Conservation (phyloP, 1,140 invertebrate species). For the Rhopalosiphum padi region DNA sequence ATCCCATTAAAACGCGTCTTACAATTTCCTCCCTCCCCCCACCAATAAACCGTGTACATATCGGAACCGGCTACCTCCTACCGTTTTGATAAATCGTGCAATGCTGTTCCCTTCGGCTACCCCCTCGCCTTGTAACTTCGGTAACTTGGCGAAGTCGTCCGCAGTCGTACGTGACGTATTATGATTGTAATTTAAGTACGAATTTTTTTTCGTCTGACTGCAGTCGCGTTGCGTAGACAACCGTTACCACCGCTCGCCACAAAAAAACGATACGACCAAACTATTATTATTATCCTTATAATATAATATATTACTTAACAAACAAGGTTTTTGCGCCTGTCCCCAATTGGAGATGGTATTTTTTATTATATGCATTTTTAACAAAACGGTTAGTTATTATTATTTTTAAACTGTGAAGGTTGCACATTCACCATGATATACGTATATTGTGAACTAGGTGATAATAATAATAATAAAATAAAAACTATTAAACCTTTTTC, state of each 20-base stretch:
- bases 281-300: not conserved
- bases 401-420: too few relatives aligned
- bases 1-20: not conserved
- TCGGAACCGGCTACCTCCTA: not conserved
- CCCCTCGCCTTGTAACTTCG: not conserved
- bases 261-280: not conserved
- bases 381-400: too few relatives aligned
- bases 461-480: too few relatives aligned
- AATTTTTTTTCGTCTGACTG: not conserved
- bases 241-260: not conserved
- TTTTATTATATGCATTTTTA: too few relatives aligned
- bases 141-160: not conserved
- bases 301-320: too few relatives aligned
- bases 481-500: too few relatives aligned
- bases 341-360: too few relatives aligned
- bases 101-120: not conserved
- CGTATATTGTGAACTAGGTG: too few relatives aligned
- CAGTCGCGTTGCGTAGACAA: not conserved
- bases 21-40: not conserved
- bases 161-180: not conserved
- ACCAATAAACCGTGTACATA: not conserved
- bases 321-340: too few relatives aligned
- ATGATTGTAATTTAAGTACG: not conserved
- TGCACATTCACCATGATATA: too few relatives aligned
- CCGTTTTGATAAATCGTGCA: slow-evolving; percentile 1